These are phyloP conservation scores for Antheraea yamamai DNA, from an alignment of 2,888 invertebrate species.

Conservation along the genomic window DNA sequence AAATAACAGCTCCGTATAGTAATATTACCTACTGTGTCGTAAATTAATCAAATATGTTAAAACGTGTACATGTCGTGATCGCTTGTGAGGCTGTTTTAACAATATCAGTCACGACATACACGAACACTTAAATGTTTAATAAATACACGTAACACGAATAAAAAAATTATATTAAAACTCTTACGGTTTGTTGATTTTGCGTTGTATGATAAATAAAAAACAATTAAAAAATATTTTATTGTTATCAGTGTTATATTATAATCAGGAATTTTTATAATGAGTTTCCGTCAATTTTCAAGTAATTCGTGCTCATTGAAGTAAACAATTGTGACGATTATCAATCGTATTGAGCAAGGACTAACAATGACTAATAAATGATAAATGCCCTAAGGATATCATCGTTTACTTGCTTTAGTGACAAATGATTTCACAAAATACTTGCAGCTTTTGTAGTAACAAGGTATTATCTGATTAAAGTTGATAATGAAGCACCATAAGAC, in stretches of 20 bases:
- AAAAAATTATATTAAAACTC: neutral
- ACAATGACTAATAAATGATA: neutral
- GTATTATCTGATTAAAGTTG: neutral
- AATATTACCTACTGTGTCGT: slow-evolving; percentile 3
- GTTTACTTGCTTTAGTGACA: neutral
- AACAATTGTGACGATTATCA: neutral
- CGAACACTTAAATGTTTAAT: neutral
- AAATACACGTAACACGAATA: neutral
- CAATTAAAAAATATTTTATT: too few relatives aligned
- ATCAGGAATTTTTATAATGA: neutral
- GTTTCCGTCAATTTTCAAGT: neutral
- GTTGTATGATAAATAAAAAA: neutral
- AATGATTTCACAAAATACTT: neutral
- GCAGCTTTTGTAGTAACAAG: neutral
- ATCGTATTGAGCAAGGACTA: neutral
- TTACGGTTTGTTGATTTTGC: neutral
- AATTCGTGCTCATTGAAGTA: neutral
- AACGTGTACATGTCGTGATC: neutral
- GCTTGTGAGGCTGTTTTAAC: slow-evolving; percentile 6
- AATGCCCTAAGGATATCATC: neutral
- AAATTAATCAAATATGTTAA: slow-evolving; percentile 12
- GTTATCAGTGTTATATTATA: too few relatives aligned
- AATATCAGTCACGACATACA: slow-evolving; percentile 11
- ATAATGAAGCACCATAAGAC: neutral
- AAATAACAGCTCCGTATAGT: neutral